phyloP scores from a whole-genome alignment of 2,888 invertebrate genomes.

The Imbricaverruca yamaguchii region DNA sequence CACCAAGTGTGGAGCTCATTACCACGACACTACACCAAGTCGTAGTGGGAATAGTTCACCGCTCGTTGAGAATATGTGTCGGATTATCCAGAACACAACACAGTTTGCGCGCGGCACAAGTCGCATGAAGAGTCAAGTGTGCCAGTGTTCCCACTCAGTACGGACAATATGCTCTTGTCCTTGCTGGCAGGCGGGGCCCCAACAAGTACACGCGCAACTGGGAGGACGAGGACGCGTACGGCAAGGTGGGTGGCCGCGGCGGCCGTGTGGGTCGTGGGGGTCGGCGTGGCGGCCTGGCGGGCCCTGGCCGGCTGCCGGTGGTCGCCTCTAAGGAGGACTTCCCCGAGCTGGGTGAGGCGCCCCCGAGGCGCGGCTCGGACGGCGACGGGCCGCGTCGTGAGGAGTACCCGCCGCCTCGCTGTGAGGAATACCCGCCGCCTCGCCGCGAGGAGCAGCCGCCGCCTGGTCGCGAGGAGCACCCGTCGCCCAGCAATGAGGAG shows the following conservation, averaged over 20 bases:
- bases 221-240: conserved; percentile 87
- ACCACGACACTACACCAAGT: too few species aligned
- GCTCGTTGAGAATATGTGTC: too few species aligned
- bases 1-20: too few species aligned
- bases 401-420: too few species aligned
- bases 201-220: conserved; percentile 86
- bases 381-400: background rate
- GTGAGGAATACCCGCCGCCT: too few species aligned
- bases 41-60: background rate
- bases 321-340: conserved; percentile 18
- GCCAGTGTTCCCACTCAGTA: too few species aligned
- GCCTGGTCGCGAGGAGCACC: too few species aligned
- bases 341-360: conserved; percentile 6
- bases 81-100: too few species aligned
- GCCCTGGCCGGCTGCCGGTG: background rate
- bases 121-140: too few species aligned
- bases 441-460: too few species aligned
- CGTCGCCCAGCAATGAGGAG: too few species aligned
- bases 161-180: background rate
- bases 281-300: conserved; percentile 26
- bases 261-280: conserved; percentile 28
- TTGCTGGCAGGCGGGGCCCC: conserved; percentile 63
- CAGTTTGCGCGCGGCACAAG: too few species aligned
- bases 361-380: conserved; percentile 8
- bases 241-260: conserved; percentile 46